Conservation (phyloP, 2,888 invertebrate species). For the Lithosia quadra region DNA sequence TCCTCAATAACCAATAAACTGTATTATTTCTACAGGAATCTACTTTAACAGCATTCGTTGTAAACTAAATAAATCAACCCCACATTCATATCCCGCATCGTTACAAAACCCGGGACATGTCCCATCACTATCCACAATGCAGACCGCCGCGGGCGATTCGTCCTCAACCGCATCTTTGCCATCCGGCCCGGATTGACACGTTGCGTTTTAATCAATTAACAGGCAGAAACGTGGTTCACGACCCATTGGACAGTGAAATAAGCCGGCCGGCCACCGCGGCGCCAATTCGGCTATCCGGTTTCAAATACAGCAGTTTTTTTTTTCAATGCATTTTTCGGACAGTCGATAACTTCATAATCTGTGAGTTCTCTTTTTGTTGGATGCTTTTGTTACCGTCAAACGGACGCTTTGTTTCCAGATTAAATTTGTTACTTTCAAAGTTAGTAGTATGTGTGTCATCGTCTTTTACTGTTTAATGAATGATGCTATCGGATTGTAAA, state of each 20-base stretch:
- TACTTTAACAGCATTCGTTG: background rate
- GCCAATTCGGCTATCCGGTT: conserved; percentile 78
- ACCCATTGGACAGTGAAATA: conserved; percentile 83
- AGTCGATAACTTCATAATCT: conserved; percentile 72
- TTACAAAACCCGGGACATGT: conserved; percentile 20
- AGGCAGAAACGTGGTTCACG: conserved; percentile 75
- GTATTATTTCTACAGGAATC: background rate
- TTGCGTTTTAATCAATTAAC: conserved; percentile 87
- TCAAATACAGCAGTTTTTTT: conserved; percentile 66
- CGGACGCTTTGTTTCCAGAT: conserved; percentile 52
- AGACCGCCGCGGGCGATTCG: conserved; percentile 56
- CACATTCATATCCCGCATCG: background rate
- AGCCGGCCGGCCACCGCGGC: conserved; percentile 76
- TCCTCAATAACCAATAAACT: background rate
- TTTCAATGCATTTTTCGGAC: conserved; percentile 55
- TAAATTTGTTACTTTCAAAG: conserved; percentile 37
- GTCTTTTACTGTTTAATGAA: background rate
- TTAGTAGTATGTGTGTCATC: background rate
- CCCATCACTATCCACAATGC: conserved; percentile 49
- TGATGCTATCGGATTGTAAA: background rate
- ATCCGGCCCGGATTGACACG: conserved; percentile 74
- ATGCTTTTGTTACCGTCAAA: conserved; percentile 49
- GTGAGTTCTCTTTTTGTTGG: conserved; percentile 54
- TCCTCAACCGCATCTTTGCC: conserved; percentile 66
- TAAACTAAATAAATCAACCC: background rate